phyloP scores from a whole-genome alignment of 2,797 vertebrate species.

The Poecile montanus region DNA sequence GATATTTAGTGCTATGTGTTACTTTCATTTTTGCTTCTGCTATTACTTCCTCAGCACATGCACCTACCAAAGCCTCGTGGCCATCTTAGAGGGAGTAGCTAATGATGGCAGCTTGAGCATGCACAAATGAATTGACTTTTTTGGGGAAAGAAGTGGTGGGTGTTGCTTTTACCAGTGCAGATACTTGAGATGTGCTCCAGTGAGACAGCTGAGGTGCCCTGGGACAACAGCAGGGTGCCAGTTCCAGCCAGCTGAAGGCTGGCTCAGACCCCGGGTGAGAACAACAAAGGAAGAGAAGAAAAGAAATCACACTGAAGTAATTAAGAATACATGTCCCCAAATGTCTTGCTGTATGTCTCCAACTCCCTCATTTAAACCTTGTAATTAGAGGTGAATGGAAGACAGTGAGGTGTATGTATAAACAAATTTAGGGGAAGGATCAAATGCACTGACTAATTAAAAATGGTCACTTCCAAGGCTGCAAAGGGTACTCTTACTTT shows the following conservation, averaged over 20 bases:
- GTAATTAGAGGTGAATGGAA: slow-evolving; percentile 46
- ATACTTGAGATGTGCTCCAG: neutral
- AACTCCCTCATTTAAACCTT: neutral
- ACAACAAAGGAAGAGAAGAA: slow-evolving; percentile 1
- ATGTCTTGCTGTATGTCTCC: neutral
- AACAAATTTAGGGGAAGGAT: slow-evolving; percentile 45
- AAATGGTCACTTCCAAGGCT: slow-evolving; percentile 15
- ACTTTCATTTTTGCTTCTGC: slow-evolving; percentile 2
- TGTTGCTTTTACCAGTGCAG: neutral
- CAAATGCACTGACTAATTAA: slow-evolving; percentile 50
- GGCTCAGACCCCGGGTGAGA: neutral
- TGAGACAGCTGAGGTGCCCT: neutral
- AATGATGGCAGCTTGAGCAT: neutral
- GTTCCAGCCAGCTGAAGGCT: neutral
- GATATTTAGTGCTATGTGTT: neutral
- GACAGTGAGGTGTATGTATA: slow-evolving; percentile 18
- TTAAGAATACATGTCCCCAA: neutral
- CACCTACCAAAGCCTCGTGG: neutral
- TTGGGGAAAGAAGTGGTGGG: neutral
- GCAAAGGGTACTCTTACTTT: slow-evolving; percentile 8
- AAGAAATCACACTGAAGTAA: slow-evolving; percentile 11
- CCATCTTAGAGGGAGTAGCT: neutral
- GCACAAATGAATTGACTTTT: neutral
- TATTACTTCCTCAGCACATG: neutral
- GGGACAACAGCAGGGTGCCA: neutral